Conservation (phyloP, 2,888 invertebrate species). For the Anarsia innoxiella region DNA sequence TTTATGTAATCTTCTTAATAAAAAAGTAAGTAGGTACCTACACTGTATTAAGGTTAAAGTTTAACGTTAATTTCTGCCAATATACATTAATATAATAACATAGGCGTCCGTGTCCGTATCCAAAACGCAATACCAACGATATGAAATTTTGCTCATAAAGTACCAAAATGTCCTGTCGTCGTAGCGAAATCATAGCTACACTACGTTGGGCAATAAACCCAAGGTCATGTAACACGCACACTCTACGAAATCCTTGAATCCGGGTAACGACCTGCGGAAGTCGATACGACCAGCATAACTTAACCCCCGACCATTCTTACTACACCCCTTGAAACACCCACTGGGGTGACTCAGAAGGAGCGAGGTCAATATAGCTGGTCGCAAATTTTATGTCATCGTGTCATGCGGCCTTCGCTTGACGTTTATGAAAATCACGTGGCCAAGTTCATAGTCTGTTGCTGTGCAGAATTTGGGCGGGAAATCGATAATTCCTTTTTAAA, state of each 20-base stretch:
- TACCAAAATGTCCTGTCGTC: too few relatives aligned
- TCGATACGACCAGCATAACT: constrained; percentile 34
- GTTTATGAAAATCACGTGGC: constrained; percentile 52
- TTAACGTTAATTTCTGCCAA: too few relatives aligned
- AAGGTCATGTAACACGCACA: constrained; percentile 56
- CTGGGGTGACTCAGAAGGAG: constrained; percentile 12
- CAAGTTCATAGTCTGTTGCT: constrained; percentile 23
- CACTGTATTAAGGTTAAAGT: too few relatives aligned
- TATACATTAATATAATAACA: too few relatives aligned
- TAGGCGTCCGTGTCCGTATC: too few relatives aligned
- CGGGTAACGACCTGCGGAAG: constrained; percentile 68
- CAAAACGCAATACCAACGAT: too few relatives aligned
- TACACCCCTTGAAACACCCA: constrained; percentile 5
- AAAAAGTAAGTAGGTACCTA: too few relatives aligned
- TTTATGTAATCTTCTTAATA: too few relatives aligned
- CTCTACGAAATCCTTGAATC: constrained; percentile 60
- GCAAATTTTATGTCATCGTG: constrained; percentile 55
- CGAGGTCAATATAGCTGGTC: constrained; percentile 29
- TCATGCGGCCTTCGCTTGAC: constrained; percentile 50
- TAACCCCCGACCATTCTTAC: constrained; percentile 3
- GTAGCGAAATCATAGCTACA: constrained; percentile 34
- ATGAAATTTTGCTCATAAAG: too few relatives aligned
- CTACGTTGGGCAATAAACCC: constrained; percentile 51
- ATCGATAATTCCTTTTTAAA: constrained; percentile 1
- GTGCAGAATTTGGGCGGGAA: constrained; percentile 12